Conservation (phyloP, 1,140 invertebrate genomes). For the Stegodyphus dumicola region DNA sequence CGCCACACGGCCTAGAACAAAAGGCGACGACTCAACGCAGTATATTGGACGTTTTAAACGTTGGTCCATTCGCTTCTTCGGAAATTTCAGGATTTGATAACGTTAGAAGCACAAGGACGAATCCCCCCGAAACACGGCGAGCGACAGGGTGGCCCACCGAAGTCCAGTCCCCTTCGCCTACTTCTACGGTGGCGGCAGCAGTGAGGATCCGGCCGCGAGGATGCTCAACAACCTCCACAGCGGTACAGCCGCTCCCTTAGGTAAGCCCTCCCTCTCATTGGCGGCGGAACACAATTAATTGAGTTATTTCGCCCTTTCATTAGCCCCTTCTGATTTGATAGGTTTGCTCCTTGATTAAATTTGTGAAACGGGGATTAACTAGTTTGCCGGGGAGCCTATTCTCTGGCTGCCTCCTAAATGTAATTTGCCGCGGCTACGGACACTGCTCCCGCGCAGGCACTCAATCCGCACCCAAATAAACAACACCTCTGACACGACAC, state of each 20-base stretch:
- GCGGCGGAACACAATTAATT: slow-evolving; percentile 61
- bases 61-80: background rate
- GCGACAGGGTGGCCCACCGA: slow-evolving; percentile 53
- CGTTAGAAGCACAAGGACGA: background rate
- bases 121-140: background rate
- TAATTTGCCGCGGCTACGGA: slow-evolving; percentile 13
- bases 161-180: slow-evolving; percentile 55
- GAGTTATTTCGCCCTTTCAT: slow-evolving; percentile 62
- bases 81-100: background rate
- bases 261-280: slow-evolving; percentile 41
- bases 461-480: slow-evolving; percentile 47
- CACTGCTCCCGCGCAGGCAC: slow-evolving; percentile 10
- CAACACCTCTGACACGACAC: slow-evolving; percentile 41
- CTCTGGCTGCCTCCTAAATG: slow-evolving; percentile 9
- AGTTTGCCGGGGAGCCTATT: slow-evolving; percentile 44
- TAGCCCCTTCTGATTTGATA: slow-evolving; percentile 63
- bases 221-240: slow-evolving; percentile 62
- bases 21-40: slow-evolving; percentile 25
- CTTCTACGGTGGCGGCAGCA: slow-evolving; percentile 39
- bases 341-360: slow-evolving; percentile 64
- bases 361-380: slow-evolving; percentile 64
- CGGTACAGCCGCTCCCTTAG: slow-evolving; percentile 44
- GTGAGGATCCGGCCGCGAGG: slow-evolving; percentile 20
- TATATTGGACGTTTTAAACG: slow-evolving; percentile 56
- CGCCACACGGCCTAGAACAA: slow-evolving; percentile 50